phyloP scores from a whole-genome alignment of 2,888 invertebrate genomes.

The Ramazzottius varieornatus region DNA sequence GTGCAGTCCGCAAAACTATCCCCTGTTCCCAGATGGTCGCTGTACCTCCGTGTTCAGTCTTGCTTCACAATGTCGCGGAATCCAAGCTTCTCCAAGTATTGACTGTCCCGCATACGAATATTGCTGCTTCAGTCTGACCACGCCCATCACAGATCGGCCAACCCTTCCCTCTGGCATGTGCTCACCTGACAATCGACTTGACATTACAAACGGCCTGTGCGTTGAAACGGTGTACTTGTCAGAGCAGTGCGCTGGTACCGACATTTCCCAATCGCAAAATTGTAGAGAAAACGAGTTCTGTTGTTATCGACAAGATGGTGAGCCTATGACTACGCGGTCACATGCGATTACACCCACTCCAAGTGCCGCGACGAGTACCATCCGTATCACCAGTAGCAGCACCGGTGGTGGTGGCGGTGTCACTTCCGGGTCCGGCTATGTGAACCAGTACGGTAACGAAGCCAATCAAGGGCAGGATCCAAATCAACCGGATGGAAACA shows the following conservation, averaged over 20 bases:
- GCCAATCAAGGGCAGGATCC: no score
- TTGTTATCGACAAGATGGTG: background rate
- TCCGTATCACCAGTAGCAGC: no score
- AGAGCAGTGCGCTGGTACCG: background rate
- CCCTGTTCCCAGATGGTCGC: background rate
- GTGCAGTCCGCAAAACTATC: background rate
- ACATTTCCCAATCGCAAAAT: background rate
- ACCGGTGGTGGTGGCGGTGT: no score
- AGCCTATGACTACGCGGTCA: background rate
- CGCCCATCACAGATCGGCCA: background rate
- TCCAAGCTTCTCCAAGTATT: background rate
- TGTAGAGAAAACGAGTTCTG: background rate
- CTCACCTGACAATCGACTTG: background rate
- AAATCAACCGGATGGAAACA: no score
- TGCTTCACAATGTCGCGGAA: background rate
- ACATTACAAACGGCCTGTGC: background rate
- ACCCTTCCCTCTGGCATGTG: background rate
- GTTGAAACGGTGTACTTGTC: background rate
- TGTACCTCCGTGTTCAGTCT: background rate
- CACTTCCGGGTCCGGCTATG: no score
- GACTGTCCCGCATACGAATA: background rate
- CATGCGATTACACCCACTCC: background rate
- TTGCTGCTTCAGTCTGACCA: background rate
- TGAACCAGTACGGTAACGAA: no score
- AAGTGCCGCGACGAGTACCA: no score